Conservation (phyloP, 2,888 invertebrate genomes). For the Parasteatoda lunata region DNA sequence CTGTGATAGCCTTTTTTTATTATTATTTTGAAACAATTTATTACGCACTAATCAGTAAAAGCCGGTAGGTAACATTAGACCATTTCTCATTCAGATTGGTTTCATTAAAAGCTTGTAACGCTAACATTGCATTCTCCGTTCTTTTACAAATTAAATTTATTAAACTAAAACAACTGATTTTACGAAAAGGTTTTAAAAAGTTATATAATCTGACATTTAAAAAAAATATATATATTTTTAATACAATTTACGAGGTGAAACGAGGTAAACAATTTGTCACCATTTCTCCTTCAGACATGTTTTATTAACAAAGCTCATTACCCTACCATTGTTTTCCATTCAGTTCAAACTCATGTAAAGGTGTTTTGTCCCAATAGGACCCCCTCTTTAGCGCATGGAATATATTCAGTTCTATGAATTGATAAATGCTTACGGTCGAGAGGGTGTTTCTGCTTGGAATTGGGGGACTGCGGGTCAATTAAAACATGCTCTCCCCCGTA, state of each 20-base stretch:
- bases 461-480: constrained; percentile 29
- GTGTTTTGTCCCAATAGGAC: not conserved
- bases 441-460: not conserved
- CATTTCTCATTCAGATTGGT: too few species aligned
- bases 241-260: not conserved
- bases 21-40: too few species aligned
- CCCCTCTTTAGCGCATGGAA: not conserved
- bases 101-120: too few species aligned
- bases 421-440: constrained; percentile 23
- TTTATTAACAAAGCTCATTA: not conserved
- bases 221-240: too few species aligned
- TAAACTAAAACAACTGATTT: too few species aligned
- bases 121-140: too few species aligned
- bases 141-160: too few species aligned
- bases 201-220: too few species aligned
- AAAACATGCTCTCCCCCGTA: constrained; percentile 8
- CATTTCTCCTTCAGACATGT: not conserved
- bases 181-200: too few species aligned
- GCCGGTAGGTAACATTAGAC: too few species aligned
- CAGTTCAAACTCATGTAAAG: not conserved
- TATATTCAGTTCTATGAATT: constrained; percentile 20
- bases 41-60: too few species aligned
- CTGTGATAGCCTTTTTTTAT: too few species aligned
- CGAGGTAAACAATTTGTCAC: not conserved
- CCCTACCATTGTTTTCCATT: not conserved